A percentile compares a stretch with the other conserved stretches of the same genome.
phyloP scores from a whole-genome alignment of 2,888 invertebrate genomes.

The Tipula vernalis region DNA sequence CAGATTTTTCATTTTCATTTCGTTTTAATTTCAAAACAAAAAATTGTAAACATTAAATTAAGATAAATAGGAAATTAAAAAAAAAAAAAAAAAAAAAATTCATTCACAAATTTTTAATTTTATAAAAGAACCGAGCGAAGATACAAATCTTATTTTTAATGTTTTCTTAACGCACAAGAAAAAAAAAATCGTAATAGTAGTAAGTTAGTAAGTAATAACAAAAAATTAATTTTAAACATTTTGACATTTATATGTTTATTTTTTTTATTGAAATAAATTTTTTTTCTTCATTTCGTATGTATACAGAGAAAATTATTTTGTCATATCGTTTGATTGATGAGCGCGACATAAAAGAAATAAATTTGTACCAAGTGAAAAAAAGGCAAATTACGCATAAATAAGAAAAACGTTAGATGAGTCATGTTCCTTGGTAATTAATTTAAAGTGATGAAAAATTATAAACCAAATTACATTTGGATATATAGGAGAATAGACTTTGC shows the following conservation, averaged over 20 bases:
- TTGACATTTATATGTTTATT: not conserved
- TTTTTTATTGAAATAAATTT: not conserved
- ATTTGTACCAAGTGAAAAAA: not conserved
- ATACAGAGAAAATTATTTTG: not conserved
- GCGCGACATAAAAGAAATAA: not conserved
- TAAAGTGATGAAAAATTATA: not conserved
- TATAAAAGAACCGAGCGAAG: not conserved
- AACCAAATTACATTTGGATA: not conserved
- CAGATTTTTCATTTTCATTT: not conserved
- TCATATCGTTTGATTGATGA: not conserved
- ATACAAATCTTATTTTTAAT: not conserved
- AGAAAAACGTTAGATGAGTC: not conserved
- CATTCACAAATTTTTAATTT: not conserved
- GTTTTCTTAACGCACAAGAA: not conserved
- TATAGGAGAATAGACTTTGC: not conserved
- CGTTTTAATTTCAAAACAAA: not conserved
- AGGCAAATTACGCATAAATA: not conserved
- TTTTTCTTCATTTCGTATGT: not conserved
- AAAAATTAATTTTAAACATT: not conserved
- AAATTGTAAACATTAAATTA: slow-evolving; percentile 4
- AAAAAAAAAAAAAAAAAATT: not conserved
- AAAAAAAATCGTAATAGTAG: not conserved
- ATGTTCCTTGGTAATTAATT: not conserved
- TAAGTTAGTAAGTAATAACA: not conserved
- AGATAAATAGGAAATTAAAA: not conserved